Percentiles rank a stretch among this genome's conserved stretches.
These are phyloP conservation scores for Melanitta fusca DNA, from an alignment of 2,797 vertebrate genomes.

Conservation along the genomic window DNA sequence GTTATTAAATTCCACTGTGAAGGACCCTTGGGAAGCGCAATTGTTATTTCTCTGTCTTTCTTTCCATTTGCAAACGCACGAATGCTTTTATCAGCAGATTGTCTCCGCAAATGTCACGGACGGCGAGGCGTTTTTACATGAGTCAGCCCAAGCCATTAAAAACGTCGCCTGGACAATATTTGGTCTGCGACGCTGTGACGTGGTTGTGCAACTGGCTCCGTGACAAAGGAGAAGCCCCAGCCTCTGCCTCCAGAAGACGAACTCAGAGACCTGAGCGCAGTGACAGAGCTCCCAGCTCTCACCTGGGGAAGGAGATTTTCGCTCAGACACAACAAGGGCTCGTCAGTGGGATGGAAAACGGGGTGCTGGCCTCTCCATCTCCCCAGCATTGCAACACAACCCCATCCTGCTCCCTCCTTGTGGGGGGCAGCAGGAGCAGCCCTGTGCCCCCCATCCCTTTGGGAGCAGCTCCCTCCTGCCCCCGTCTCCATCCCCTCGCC, in stretches of 20 bases:
- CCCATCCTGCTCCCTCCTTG: slow-evolving; percentile 49
- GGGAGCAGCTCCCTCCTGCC: background rate
- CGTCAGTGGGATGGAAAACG: slow-evolving; percentile 44
- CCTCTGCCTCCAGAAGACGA: background rate
- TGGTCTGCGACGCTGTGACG: fast-evolving
- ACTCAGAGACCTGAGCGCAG: background rate
- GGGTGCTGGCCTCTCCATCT: slow-evolving; percentile 28
- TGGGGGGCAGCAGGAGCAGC: too few species aligned
- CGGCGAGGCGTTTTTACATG: slow-evolving; percentile 18
- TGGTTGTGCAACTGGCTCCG: background rate
- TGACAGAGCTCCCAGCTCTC: background rate
- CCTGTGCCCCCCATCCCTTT: background rate
- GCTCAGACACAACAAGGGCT: slow-evolving; percentile 15
- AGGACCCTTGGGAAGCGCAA: background rate
- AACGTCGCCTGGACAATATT: background rate
- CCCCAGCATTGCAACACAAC: slow-evolving; percentile 51
- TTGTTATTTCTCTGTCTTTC: background rate
- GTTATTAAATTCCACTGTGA: slow-evolving; percentile 12
- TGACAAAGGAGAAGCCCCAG: background rate
- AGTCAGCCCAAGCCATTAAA: slow-evolving; percentile 24
- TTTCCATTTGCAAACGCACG: background rate
- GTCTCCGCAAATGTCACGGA: slow-evolving; percentile 52
- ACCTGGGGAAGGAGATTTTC: slow-evolving; percentile 52
- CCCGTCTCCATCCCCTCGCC: background rate
- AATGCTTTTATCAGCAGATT: slow-evolving; percentile 56